These are phyloP conservation scores for Amphilophus citrinellus DNA, from an alignment of 2,113 vertebrate species.

Conservation along the genomic window DNA sequence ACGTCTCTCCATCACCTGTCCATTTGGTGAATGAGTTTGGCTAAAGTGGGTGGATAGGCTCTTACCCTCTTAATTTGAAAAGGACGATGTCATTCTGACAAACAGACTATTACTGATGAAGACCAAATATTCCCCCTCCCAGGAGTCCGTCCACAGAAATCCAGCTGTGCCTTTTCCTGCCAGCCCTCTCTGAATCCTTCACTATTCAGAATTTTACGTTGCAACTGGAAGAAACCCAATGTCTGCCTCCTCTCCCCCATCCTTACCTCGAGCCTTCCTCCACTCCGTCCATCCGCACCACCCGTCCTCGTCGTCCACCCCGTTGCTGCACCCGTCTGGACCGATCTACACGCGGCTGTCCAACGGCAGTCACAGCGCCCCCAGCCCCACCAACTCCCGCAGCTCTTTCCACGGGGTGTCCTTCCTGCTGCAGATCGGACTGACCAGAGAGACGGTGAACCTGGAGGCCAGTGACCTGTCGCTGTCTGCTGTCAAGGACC, in stretches of 20 bases:
- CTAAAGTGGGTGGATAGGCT: conserved; percentile 30
- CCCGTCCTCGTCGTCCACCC: conserved; percentile 84
- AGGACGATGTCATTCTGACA: conserved; percentile 11
- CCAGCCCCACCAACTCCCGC: conserved; percentile 92
- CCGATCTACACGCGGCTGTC: conserved; percentile 90
- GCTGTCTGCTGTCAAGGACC: conserved; percentile 93
- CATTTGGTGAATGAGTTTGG: conserved; percentile 26
- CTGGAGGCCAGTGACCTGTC: conserved; percentile 94
- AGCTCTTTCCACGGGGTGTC: conserved; percentile 92
- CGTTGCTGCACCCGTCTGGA: conserved; percentile 86
- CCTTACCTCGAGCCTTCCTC: conserved; percentile 91
- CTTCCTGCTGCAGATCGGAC: conserved; percentile 96
- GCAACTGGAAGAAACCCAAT: conserved; percentile 89
- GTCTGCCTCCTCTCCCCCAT: conserved; percentile 95
- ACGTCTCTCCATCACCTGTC: conserved; percentile 31
- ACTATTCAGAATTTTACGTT: conserved; percentile 57
- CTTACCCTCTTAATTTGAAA: conserved; percentile 22
- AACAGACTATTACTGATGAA: conserved; percentile 42
- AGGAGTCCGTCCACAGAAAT: neutral
- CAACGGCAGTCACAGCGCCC: conserved; percentile 92
- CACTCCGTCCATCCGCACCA: conserved; percentile 85
- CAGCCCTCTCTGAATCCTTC: conserved; percentile 41
- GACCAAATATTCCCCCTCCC: conserved; percentile 20
- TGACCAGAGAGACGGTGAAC: conserved; percentile 95
- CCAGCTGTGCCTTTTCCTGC: conserved; percentile 1